Evolutionary conservation across 2,113 vertebrate species (phyloP).

Genomic region (Myocastor coypus): DNA sequence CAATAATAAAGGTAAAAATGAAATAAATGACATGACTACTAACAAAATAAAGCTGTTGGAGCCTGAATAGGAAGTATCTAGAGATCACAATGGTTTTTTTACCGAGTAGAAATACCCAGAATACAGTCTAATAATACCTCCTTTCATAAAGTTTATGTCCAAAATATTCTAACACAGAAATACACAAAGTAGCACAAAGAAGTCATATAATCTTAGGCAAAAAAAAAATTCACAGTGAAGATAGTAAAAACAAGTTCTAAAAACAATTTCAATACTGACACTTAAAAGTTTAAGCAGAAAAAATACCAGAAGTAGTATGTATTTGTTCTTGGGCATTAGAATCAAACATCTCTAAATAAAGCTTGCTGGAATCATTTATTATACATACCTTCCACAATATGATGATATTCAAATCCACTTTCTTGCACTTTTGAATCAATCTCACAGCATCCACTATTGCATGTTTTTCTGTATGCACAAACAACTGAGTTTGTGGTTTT

Average conservation of each 20-base stretch:
- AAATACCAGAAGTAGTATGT: neutral
- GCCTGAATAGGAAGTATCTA: neutral
- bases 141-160: conserved; percentile 1
- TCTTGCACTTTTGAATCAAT: conserved; percentile 92
- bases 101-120: neutral
- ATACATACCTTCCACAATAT: conserved; percentile 96
- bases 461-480: conserved; percentile 76
- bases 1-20: neutral
- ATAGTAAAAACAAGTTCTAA: conserved; percentile 6
- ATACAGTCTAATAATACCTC: neutral
- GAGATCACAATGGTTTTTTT: neutral
- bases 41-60: neutral
- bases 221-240: conserved; percentile 14
- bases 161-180: conserved; percentile 35
- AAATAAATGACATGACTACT: neutral
- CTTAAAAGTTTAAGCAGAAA: conserved; percentile 11
- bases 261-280: conserved; percentile 23
- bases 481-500: conserved; percentile 77
- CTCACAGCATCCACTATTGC: conserved; percentile 82
- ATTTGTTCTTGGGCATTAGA: conserved; percentile 40
- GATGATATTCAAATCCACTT: conserved; percentile 95
- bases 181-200: neutral
- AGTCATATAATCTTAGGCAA: neutral
- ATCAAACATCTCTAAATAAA: neutral
- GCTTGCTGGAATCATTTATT: neutral